Conservation (phyloP, 2,797 vertebrate genomes). For the Sebastes aleutianus region DNA sequence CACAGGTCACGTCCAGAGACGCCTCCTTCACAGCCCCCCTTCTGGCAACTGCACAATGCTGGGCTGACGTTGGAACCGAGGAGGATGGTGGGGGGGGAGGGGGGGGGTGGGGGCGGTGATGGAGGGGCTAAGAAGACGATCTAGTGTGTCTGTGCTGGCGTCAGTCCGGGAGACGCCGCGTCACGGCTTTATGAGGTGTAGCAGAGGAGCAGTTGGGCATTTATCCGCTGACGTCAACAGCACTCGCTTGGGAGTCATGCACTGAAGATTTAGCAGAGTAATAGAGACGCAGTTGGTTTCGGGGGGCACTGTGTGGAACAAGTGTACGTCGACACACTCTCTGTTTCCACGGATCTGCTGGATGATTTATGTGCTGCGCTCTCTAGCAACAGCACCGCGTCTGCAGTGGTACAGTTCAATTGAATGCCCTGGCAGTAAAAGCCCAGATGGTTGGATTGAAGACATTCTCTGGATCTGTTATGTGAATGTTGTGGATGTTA, state of each 20-base stretch:
- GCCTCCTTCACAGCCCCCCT: neutral
- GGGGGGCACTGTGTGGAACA: neutral
- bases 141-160: conserved; percentile 14
- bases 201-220: conserved; percentile 8
- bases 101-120: neutral
- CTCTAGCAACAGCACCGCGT: neutral
- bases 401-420: neutral
- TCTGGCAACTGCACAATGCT: conserved; percentile 5
- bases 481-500: neutral
- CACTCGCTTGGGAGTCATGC: neutral
- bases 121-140: neutral
- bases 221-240: conserved; percentile 32
- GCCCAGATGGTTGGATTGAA: neutral
- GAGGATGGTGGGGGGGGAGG: neutral
- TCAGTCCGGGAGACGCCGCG: conserved; percentile 13
- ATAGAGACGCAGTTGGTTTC: neutral
- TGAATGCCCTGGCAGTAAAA: neutral
- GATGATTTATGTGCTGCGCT: neutral
- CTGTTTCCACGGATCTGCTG: neutral
- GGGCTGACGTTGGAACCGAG: neutral
- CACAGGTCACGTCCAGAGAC: conserved; percentile 1
- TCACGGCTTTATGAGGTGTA: conserved; percentile 35
- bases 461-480: neutral
- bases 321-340: neutral
- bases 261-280: neutral